Base-by-base conservation (phyloP, 2,113 vertebrate genomes). In the Gavialis gangeticus region DNA sequence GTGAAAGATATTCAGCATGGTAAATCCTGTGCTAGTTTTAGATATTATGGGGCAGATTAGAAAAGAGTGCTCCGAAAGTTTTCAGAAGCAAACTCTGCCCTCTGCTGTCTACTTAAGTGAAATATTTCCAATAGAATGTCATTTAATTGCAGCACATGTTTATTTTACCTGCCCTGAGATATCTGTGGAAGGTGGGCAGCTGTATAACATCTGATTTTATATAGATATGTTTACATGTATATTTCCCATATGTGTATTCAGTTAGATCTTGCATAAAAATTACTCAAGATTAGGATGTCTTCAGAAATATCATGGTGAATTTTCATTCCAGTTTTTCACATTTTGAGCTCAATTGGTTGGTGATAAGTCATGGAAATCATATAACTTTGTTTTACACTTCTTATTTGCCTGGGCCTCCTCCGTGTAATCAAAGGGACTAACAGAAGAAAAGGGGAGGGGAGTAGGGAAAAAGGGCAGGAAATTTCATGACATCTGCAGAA, bases 71-170 rank as follows among this genome's bases (percentile, higher is more conserved):
- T 58, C 13, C 16, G 73, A 28, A 82, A 8, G 4, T 11, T 93
- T 96, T 92, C 56, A 16, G 57, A 3, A 75, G 94, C 18, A 89
- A 91, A 85, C 85, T 88, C 75, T 96, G 96, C 96, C 96, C 96
- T 93, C 96, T 97, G 93, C 92, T 96, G 96, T 89, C 64, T 80
- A 62, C 54, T 69, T 58, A 27, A 55, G 77, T 27, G 56, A 75
- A 78, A 55, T 82, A 28, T 18, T 34, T 64, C 12, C 12, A 78
- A 59, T 30, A 60, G 55, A 85, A 57, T 37, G 57, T 57, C 21
- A 30, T 69, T 46, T 21, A 4, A 37, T 37, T 77, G 21, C 13
- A 22, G 24, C 14, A 34, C 34, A 7, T 46, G 21, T 34, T 4
- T 18, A 17, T 3, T 67, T 84, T 15, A n/a, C 34, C 19, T 5